A percentile compares a stretch with the other conserved stretches of the same genome.
Evolutionary conservation across 2,113 vertebrate species (phyloP).

Genomic region (Colius striatus): DNA sequence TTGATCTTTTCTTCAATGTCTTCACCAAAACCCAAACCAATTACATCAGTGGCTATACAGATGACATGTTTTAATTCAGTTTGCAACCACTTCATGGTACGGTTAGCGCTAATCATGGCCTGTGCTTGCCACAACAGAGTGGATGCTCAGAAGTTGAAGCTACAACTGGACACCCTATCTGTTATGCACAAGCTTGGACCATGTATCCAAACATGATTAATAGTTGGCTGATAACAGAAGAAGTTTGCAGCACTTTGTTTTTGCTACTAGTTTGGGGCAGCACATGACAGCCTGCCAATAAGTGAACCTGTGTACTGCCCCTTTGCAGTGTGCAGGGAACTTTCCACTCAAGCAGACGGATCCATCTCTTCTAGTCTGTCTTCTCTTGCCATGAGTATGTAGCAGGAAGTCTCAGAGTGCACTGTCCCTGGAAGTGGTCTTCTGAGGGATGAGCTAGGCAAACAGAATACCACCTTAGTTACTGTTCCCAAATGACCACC

Average conservation of each 20-base stretch:
- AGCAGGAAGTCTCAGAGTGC: background rate
- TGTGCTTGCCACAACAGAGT: background rate
- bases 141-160: background rate
- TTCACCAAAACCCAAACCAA: background rate
- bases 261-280: background rate
- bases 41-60: background rate
- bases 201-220: background rate
- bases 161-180: background rate
- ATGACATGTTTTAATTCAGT: slow-evolving; percentile 31
- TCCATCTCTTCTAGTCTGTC: background rate
- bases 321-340: background rate
- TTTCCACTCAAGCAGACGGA: background rate
- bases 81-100: background rate
- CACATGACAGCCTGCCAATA: background rate
- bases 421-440: background rate
- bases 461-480: background rate
- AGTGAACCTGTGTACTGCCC: background rate
- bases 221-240: background rate
- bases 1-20: slow-evolving; percentile 37
- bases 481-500: background rate
- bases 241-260: background rate
- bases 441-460: background rate
- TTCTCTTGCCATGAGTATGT: background rate
- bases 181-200: background rate
- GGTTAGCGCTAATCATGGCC: slow-evolving; percentile 28